Base-by-base conservation (phyloP, 64 coral and sea anemone genomes). In the Stichodactyla mertensii region DNA sequence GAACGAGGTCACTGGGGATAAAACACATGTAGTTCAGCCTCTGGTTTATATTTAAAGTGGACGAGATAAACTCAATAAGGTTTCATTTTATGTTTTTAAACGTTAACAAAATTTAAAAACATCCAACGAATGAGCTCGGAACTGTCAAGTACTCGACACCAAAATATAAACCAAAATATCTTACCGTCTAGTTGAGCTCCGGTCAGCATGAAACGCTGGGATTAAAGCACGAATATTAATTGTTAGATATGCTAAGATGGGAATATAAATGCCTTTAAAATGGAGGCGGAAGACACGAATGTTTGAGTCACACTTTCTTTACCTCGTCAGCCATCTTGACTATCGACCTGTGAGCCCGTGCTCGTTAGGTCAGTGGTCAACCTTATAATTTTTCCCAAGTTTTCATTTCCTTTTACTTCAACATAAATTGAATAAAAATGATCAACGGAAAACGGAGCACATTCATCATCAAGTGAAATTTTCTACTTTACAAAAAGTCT, bases 181-280 rank as follows among this genome's bases (percentile, higher is more conserved):
- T 90, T 84, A 96, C 94, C 94, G 64, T 96, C 94, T 90, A 87
- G 79, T 58, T 96, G 94, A 78, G 94, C 91, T 79, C 89, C 94
- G 78, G 94, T 96, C 22, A 96, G 82, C 64, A 96, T 66, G 81
- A 96, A 93, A 52, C 84, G 85, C 94, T 96, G 85, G 52, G 93
- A 96, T 59, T 36, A 61, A 85, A 85, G 83, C 10, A 52, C 45
- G 15, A 55, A 53, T 81, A 55, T 81, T 55, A 81, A 81, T 23
- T 19, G 36, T 55, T 81, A 53, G 7, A 81, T 55, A 52, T 53
- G 78, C 14, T 22, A 20, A 81, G 12, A 19, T 16, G 54, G 69
- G 24, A 31, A 31, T 81, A 53, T 53, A 81, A 81, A 81, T 18
- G 78, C 7, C 10, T 5, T 45, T 1, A 6, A 55, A 53, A 28